A percentile compares a stretch with the other conserved stretches of the same genome.
Evolutionary conservation across 2,113 vertebrate species (phyloP).

Genomic region (Forbesichthys agassizii): DNA sequence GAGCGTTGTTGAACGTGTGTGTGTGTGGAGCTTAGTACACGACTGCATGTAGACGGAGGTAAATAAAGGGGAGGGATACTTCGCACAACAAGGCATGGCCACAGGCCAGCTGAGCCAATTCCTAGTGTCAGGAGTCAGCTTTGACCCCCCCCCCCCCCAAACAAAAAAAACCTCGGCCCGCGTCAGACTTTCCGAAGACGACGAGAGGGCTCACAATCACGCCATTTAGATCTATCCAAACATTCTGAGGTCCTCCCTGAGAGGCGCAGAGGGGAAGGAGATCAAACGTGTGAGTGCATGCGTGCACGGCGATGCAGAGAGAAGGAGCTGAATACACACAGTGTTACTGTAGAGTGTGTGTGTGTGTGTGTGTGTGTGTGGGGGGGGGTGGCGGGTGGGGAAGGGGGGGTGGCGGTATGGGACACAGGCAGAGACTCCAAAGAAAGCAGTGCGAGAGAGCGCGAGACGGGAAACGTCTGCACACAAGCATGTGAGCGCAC

Average conservation of each 20-base stretch:
- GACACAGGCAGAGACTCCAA: conserved; percentile 1
- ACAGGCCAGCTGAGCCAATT: neutral
- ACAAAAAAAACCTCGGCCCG: conserved; percentile 47
- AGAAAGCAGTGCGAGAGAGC: too few relatives aligned
- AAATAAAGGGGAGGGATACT: too few relatives aligned
- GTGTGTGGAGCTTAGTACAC: neutral
- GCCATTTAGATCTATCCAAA: conserved; percentile 79
- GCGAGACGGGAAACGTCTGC: too few relatives aligned
- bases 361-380: neutral
- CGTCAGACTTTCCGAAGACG: conserved; percentile 80
- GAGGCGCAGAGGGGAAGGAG: neutral
- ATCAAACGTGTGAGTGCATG: neutral
- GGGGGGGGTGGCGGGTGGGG: too few relatives aligned
- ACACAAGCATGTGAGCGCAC: too few relatives aligned
- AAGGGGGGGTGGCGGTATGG: conserved; percentile 2
- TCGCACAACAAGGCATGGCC: too few relatives aligned
- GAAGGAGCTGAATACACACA: too few relatives aligned
- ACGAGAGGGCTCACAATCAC: conserved; percentile 75
- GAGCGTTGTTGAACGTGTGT: conserved; percentile 26
- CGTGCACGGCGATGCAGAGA: neutral
- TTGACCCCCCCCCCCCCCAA: conserved; percentile 41
- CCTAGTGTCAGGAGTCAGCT: neutral
- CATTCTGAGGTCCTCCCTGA: conserved; percentile 33
- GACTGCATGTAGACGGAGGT: neutral
- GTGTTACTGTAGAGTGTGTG: neutral